A percentile compares a stretch with the other conserved stretches of the same genome.
These are phyloP conservation scores for Sycobia sp. DNA, from an alignment of 1,140 invertebrate genomes.

Conservation along the genomic window DNA sequence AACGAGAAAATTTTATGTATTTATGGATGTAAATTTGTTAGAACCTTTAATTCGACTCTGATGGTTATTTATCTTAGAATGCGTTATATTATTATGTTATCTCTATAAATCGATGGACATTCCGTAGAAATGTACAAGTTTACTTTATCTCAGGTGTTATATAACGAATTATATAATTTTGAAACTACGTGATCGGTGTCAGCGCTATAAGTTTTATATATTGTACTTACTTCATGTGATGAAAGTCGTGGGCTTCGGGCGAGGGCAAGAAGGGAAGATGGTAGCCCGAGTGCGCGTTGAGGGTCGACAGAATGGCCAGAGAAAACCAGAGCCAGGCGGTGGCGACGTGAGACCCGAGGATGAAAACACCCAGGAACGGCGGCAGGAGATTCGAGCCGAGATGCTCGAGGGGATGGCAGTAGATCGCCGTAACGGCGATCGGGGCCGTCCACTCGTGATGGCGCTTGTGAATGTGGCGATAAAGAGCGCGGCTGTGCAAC, in stretches of 20 bases:
- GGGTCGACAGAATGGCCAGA: constrained; percentile 78
- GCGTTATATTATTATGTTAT: too few relatives aligned
- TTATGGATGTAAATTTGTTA: too few relatives aligned
- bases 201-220: too few relatives aligned
- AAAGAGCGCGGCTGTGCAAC: constrained; percentile 76
- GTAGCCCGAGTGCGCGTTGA: constrained; percentile 87
- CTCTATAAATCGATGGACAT: too few relatives aligned
- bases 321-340: constrained; percentile 85
- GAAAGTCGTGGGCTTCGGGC: constrained; percentile 90
- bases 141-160: too few relatives aligned
- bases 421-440: constrained; percentile 81
- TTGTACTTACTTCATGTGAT: constrained; percentile 86
- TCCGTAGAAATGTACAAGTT: too few relatives aligned
- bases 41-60: too few relatives aligned
- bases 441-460: constrained; percentile 89
- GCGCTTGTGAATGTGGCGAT: constrained; percentile 84
- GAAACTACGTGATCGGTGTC: too few relatives aligned
- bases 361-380: constrained; percentile 77
- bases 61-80: too few relatives aligned
- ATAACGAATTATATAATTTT: too few relatives aligned
- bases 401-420: constrained; percentile 88
- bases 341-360: constrained; percentile 82
- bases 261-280: constrained; percentile 88
- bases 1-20: too few relatives aligned
- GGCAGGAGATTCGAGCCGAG: constrained; percentile 83